Percentiles rank a stretch among this genome's conserved stretches.
Conservation (phyloP, 2,888 invertebrate species). For the Choreutis nemorana region DNA sequence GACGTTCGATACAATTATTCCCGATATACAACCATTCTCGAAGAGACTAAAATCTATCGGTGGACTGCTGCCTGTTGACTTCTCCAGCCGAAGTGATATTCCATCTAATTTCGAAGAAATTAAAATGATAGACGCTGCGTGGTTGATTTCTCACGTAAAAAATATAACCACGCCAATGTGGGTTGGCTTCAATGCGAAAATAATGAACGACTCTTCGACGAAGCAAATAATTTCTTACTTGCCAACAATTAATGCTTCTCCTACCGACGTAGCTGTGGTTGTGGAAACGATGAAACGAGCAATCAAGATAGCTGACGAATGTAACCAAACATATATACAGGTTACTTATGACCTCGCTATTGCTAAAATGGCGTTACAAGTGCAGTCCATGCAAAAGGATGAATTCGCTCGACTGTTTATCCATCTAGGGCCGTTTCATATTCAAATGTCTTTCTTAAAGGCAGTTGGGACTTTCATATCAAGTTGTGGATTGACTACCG, state of each 20-base stretch:
- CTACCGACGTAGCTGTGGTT: constrained; percentile 9
- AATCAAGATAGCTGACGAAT: constrained; percentile 15
- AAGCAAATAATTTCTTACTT: constrained; percentile 8
- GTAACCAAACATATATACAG: constrained; percentile 10
- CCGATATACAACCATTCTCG: constrained; percentile 4
- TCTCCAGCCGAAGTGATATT: too few species aligned
- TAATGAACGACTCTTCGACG: constrained; percentile 3
- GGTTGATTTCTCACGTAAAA: too few species aligned
- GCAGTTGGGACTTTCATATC: constrained; percentile 20
- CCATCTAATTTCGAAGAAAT: too few species aligned
- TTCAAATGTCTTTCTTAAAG: constrained; percentile 18
- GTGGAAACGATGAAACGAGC: constrained; percentile 16
- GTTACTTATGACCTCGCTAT: constrained; percentile 20
- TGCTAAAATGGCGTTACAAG: constrained; percentile 13
- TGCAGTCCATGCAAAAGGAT: constrained; percentile 14
- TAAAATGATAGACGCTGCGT: too few species aligned
- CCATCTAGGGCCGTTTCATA: constrained; percentile 18
- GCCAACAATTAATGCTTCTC: constrained; percentile 11
- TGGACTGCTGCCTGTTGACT: constrained; percentile 1
- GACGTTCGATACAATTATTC: constrained; percentile 6
- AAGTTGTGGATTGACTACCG: constrained; percentile 15
- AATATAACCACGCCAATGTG: constrained; percentile 16
- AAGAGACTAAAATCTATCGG: constrained; percentile 6
- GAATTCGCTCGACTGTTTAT: constrained; percentile 17
- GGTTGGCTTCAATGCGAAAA: constrained; percentile 12